A percentile compares a stretch with the other conserved stretches of the same genome.
Evolutionary conservation across 2,888 invertebrate species (phyloP).

Genomic region (Agriopis aurantiaria): DNA sequence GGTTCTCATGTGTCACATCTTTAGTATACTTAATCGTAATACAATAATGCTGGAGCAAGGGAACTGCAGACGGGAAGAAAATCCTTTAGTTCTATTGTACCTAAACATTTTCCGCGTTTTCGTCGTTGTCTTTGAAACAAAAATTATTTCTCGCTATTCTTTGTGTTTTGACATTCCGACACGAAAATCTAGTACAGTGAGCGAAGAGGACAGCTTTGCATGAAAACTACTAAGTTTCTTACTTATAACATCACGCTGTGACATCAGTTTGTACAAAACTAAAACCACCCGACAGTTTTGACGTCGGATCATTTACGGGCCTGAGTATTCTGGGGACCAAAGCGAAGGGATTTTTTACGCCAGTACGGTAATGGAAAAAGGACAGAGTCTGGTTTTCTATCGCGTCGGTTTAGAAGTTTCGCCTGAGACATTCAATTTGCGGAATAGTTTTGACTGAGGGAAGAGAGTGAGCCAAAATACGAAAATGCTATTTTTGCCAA

Average conservation of each 20-base stretch:
- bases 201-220: background rate
- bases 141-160: too few species aligned
- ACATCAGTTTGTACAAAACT: constrained; percentile 51
- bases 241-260: constrained; percentile 19
- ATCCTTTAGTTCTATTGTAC: too few species aligned
- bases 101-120: too few species aligned
- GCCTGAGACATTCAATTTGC: constrained; percentile 36
- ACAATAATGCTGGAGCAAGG: too few species aligned
- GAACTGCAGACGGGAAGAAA: too few species aligned
- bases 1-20: too few species aligned
- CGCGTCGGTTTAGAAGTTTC: constrained; percentile 20
- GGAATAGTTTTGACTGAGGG: constrained; percentile 31
- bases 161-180: too few species aligned
- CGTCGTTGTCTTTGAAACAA: too few species aligned
- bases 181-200: too few species aligned
- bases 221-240: background rate
- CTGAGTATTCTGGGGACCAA: constrained; percentile 39
- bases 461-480: constrained; percentile 21
- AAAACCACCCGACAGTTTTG: constrained; percentile 57
- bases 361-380: constrained; percentile 37
- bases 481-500: constrained; percentile 20
- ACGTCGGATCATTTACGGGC: constrained; percentile 52
- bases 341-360: constrained; percentile 44
- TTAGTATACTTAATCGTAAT: too few species aligned
- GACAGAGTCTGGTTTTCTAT: constrained; percentile 38